Evolutionary conservation across 2,113 vertebrate species (phyloP).

Genomic region (Lampris incognitus): DNA sequence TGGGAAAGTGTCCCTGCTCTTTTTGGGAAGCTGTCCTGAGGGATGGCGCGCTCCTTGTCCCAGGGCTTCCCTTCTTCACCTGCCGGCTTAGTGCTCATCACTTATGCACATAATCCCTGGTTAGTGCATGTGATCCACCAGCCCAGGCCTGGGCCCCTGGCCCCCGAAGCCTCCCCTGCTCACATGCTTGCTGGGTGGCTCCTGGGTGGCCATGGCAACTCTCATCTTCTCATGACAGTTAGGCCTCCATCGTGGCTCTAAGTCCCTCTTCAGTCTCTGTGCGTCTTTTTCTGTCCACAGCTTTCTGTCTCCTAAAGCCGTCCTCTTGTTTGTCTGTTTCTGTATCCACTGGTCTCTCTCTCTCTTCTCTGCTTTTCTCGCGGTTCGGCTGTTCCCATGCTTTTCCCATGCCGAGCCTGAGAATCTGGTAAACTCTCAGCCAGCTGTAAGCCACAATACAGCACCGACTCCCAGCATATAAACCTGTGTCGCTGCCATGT

Average conservation of each 20-base stretch:
- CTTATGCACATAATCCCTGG: constrained; percentile 93
- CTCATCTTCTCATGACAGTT: constrained; percentile 83
- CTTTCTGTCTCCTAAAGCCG: constrained; percentile 48
- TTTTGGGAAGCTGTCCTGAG: constrained; percentile 83
- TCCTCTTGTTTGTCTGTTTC: constrained; percentile 55
- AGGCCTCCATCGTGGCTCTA: constrained; percentile 73
- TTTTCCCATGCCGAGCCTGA: constrained; percentile 37
- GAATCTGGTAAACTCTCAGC: constrained; percentile 25
- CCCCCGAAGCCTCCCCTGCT: constrained; percentile 63
- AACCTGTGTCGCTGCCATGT: constrained; percentile 30
- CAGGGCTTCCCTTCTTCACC: constrained; percentile 86
- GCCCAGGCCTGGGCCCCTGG: constrained; percentile 53
- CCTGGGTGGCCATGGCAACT: constrained; percentile 79
- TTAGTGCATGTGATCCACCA: constrained; percentile 79
- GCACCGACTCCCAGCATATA: constrained; percentile 38
- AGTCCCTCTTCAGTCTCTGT: constrained; percentile 72
- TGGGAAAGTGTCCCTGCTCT: constrained; percentile 65
- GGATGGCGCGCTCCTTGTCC: constrained; percentile 82
- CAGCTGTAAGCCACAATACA: constrained; percentile 10
- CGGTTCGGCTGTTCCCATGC: constrained; percentile 55
- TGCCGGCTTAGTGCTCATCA: constrained; percentile 92
- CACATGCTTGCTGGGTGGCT: constrained; percentile 80
- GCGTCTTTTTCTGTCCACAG: constrained; percentile 58
- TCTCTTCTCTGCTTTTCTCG: constrained; percentile 34
- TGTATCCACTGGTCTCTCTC: constrained; percentile 49